Base-by-base conservation (phyloP, 2,888 invertebrate species). In the Aspidiotus rigidus region DNA sequence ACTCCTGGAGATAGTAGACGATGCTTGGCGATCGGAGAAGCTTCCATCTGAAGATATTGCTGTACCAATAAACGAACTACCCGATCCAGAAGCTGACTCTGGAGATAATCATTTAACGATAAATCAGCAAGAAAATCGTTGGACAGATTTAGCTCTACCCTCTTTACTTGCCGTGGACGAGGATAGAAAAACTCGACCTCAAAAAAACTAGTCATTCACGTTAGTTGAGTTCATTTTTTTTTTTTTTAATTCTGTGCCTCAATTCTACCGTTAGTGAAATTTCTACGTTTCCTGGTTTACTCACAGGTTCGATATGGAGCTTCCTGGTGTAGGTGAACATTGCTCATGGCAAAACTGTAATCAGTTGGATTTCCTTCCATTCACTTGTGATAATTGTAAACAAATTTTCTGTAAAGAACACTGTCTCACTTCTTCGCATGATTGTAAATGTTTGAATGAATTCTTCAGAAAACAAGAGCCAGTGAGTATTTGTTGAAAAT, bases 11-110 rank as follows among this genome's bases (percentile, higher is more conserved):
- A 79, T 91, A 70, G 86, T 92, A 73, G 93, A 94, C 77, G 88
- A 90, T 75, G 85, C 86, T 75, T 96, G 96, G 95, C 83, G 89
- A 69, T 85, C 88, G 71, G 94, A 94, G 76, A 83, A 84, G 74
- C 79, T 92, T 60, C 90, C 91, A 6, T 84, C 86, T 74, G 93
- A 94, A 78, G 93, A 93, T 76, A 90, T 90, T 74, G 77, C 80
- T 67, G 93, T 96, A 7, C 95, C 95, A 2, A 78, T 87, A 63
- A 85, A 88, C 76, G 94, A 95, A 79, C 80, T 96, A 63, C 92
- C 95, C 1, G 95, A 96, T 80, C 91, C 91, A 0, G 93, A 93
- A 78, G 90, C 93, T 2, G 95, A 96, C 78, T 90, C 89, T 74
- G 93, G 90, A 28, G 94, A 94, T 80, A 88, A 91, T 6, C 90